Conservation (phyloP, 1,140 invertebrate species). For the Rhysida immarginata region DNA sequence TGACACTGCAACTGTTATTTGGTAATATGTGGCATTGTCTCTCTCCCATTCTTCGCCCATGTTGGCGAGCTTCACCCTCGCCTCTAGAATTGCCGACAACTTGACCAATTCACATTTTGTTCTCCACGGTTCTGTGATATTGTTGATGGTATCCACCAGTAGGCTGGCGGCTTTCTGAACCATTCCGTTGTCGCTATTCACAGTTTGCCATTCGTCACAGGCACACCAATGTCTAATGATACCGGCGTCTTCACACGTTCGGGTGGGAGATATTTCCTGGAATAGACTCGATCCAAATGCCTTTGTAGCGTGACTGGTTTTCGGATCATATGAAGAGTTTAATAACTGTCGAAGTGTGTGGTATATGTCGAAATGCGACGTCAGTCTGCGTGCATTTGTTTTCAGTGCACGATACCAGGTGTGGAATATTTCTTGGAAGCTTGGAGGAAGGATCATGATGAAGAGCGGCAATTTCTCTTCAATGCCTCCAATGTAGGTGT, state of each 20-base stretch:
- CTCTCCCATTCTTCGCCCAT: background rate
- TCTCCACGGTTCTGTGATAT: background rate
- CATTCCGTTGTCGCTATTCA: no score
- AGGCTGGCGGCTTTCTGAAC: background rate
- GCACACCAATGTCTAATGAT: background rate
- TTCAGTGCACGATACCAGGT: background rate
- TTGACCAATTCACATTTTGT: background rate
- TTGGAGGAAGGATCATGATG: background rate
- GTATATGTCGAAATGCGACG: background rate
- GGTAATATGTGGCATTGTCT: background rate
- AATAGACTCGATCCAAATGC: background rate
- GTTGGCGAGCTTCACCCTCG: background rate
- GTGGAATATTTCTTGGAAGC: background rate
- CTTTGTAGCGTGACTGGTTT: background rate
- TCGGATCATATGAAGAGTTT: background rate
- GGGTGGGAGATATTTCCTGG: background rate
- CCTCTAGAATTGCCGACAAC: background rate
- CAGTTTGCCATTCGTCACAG: no score
- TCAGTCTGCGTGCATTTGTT: background rate
- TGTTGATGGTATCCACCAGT: background rate
- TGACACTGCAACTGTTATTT: slow-evolving; percentile 8
- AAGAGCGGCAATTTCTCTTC: background rate
- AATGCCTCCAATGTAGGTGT: background rate
- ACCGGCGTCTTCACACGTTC: background rate
- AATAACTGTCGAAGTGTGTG: background rate